These are phyloP conservation scores for Zygaena filipendulae DNA, from an alignment of 2,888 invertebrate genomes.

Conservation along the genomic window DNA sequence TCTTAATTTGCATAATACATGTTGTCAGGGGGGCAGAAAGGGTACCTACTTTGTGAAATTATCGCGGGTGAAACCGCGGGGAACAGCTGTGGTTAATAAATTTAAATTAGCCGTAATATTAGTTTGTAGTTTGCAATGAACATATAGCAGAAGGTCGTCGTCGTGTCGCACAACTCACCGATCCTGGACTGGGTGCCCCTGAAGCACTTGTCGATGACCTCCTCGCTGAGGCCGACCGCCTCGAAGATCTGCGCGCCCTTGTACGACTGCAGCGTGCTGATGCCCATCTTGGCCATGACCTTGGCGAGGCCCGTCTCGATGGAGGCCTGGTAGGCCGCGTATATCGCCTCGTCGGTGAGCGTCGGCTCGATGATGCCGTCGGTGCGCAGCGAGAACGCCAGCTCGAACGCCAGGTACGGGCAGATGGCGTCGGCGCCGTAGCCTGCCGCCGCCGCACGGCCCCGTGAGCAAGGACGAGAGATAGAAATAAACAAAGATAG, in stretches of 20 bases:
- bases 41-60: too few relatives aligned
- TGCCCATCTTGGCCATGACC: constrained; percentile 99
- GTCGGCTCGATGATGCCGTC: constrained; percentile 85
- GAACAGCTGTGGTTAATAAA: too few relatives aligned
- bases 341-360: constrained; percentile 84
- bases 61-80: too few relatives aligned
- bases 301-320: constrained; percentile 81
- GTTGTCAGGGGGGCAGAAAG: too few relatives aligned
- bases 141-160: too few relatives aligned
- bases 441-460: too few relatives aligned
- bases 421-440: constrained; percentile 99
- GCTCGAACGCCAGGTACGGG: constrained; percentile 95
- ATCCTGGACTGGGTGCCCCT: constrained; percentile 77
- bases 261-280: constrained; percentile 97
- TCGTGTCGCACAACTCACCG: too few relatives aligned
- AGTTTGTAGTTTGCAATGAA: too few relatives aligned
- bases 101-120: too few relatives aligned
- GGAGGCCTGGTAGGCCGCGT: constrained; percentile 88
- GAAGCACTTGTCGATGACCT: constrained; percentile 96
- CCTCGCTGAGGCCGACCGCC: constrained; percentile 93
- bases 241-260: constrained; percentile 99
- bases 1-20: too few relatives aligned
- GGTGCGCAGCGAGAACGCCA: constrained; percentile 85
- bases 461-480: neutral
- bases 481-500: neutral